Percentiles rank a stretch among this genome's conserved stretches.
Conservation (phyloP, 2,888 invertebrate genomes). For the Hanleya hanleyi region DNA sequence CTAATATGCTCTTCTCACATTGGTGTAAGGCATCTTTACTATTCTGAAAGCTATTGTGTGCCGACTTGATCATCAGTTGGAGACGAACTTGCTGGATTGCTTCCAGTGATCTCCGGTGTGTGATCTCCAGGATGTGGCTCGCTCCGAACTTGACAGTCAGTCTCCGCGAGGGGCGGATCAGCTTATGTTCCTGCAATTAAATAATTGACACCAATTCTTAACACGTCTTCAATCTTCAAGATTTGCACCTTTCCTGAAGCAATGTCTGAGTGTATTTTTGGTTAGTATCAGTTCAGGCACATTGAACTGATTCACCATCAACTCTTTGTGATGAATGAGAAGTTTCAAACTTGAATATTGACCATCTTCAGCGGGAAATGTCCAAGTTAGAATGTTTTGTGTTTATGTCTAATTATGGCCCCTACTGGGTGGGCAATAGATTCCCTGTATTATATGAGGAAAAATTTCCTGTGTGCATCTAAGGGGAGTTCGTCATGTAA, state of each 20-base stretch:
- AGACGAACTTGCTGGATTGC: constrained; percentile 49
- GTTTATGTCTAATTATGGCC: too few relatives aligned
- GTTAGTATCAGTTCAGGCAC: neutral
- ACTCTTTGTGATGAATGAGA: neutral
- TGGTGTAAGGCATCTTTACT: constrained; percentile 46
- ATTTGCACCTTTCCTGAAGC: neutral
- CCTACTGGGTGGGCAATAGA: too few relatives aligned
- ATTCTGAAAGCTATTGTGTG: constrained; percentile 51
- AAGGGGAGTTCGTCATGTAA: too few relatives aligned
- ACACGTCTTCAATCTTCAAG: neutral
- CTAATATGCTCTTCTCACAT: too few relatives aligned
- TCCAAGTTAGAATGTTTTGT: too few relatives aligned
- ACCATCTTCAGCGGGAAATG: too few relatives aligned
- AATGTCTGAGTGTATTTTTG: neutral
- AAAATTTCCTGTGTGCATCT: too few relatives aligned
- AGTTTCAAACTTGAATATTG: too few relatives aligned
- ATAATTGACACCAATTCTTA: neutral
- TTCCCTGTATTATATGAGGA: too few relatives aligned
- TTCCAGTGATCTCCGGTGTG: constrained; percentile 42
- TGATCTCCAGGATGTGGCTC: constrained; percentile 41
- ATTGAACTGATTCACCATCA: neutral
- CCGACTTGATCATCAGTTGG: constrained; percentile 54
- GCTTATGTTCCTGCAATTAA: constrained; percentile 50
- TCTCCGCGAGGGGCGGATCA: constrained; percentile 49
- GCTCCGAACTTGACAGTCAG: constrained; percentile 32